These are phyloP conservation scores for Pedionomus torquatus DNA, from an alignment of 2,113 vertebrate genomes.

Conservation along the genomic window DNA sequence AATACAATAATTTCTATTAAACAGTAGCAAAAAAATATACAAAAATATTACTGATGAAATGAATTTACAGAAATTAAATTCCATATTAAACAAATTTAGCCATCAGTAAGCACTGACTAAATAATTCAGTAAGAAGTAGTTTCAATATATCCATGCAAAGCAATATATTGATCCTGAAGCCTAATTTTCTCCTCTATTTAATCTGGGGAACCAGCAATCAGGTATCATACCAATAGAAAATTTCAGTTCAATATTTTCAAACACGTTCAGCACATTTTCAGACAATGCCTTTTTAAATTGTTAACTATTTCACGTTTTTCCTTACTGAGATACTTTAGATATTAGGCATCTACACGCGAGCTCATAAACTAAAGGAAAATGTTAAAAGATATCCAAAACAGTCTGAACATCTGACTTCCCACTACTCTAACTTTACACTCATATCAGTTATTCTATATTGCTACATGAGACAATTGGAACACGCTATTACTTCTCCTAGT, in stretches of 20 bases:
- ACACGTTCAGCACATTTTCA: neutral
- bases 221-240: neutral
- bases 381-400: neutral
- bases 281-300: neutral
- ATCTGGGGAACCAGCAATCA: neutral
- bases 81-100: neutral
- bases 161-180: neutral
- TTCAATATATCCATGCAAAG: neutral
- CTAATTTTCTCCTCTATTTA: neutral
- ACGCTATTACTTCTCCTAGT: neutral
- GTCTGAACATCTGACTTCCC: neutral
- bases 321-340: neutral
- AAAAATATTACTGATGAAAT: neutral
- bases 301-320: neutral
- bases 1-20: neutral
- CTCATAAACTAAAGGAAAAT: neutral
- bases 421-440: neutral
- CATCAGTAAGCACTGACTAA: neutral
- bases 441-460: neutral
- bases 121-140: neutral
- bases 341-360: neutral
- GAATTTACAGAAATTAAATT: neutral
- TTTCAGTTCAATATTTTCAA: neutral
- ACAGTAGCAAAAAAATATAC: neutral
- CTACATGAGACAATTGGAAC: neutral